Percentiles rank a stretch among this genome's conserved stretches.
These are phyloP conservation scores for Telmatochromis bifrenatus DNA, from an alignment of 2,113 vertebrate species.

Conservation along the genomic window DNA sequence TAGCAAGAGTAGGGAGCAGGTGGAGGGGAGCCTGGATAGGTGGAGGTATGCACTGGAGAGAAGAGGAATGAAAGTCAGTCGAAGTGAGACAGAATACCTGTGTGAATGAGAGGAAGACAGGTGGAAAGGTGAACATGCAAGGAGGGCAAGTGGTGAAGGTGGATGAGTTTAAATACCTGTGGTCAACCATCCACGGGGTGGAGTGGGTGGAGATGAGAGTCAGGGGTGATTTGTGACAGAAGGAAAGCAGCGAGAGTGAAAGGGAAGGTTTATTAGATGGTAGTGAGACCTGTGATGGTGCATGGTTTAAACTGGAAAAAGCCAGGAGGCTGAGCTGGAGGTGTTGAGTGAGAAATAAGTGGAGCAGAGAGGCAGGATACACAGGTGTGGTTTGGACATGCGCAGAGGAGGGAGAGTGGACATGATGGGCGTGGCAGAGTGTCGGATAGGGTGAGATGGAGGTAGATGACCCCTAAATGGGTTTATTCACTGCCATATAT, in stretches of 20 bases:
- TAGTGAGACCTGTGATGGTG: background rate
- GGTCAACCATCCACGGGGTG: background rate
- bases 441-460: rapidly evolving
- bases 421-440: background rate
- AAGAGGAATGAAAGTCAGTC: background rate
- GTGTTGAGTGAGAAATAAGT: background rate
- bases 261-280: background rate
- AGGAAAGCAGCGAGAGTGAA: background rate
- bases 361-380: background rate
- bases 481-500: background rate
- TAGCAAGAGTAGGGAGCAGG: background rate
- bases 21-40: background rate
- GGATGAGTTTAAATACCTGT: background rate
- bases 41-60: background rate
- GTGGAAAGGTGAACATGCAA: background rate
- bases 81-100: rapidly evolving
- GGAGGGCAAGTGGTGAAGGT: background rate
- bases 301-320: rapidly evolving
- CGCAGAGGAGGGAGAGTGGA: background rate
- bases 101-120: background rate
- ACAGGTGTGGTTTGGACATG: background rate
- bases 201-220: background rate
- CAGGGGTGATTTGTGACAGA: background rate
- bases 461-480: background rate
- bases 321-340: background rate